Base-by-base conservation (phyloP, 2,888 invertebrate species). In the Homarus gammarus region DNA sequence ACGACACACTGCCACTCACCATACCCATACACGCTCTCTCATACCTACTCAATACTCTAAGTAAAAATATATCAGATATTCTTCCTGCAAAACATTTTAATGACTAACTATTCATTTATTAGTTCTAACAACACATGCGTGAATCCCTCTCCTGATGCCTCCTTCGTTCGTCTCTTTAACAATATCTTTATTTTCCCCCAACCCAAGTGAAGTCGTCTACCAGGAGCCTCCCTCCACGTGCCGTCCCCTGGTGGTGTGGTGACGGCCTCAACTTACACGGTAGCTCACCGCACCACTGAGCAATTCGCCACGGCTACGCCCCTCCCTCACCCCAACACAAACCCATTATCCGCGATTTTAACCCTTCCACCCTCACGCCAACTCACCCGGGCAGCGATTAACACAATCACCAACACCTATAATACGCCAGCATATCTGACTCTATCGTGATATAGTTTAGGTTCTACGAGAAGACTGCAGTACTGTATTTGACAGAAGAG, bases 231-330 rank as follows among this genome's bases (percentile, higher is more conserved):
- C 27, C 31, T 0, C 36, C 38, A 38, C 73, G n/a, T 10, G 73
- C 5, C 40, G 73, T n/a, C 10, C 31, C 12, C 31, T 31, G 64
- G 38, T 38, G 68, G n/a, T 38, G 22, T 22, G 56, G 56, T 36
- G 44, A 51, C n/a, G 33, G 38, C 36, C 5, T 2, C 56, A 12
- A 56, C 68, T 64, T 49, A 82, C 44, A 87, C 87, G 56, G 87
- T 77, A 83, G 87, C 87, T 40, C 44, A 36, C 64, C 87, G 83
- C 82, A 8, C 75, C 82, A 68, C 75, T 87, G 87, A 87, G 75
- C 87, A 82, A 87, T 87, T 87, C 73, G 87, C 77, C 77, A 83
- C 77, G 87, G 87, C 61, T 33, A 36, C 82, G 73, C 87, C 87
- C 68, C 87, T n/a, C 70, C 82, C 56, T 44, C 68, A 44, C 31